Evolutionary conservation across 2,888 invertebrate genomes (phyloP).

Genomic region (Rugalucina vietnamica): DNA sequence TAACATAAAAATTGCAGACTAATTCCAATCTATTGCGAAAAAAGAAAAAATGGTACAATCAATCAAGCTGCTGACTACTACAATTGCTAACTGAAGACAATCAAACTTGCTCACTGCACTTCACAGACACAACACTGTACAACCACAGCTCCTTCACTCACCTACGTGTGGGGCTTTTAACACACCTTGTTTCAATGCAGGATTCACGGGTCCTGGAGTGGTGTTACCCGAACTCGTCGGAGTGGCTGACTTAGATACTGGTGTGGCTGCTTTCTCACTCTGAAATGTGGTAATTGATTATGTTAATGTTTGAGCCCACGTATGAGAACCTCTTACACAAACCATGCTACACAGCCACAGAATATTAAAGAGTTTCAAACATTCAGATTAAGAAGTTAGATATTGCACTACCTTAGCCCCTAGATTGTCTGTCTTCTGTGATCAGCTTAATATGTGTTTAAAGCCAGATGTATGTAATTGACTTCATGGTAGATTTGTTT

Average conservation of each 20-base stretch:
- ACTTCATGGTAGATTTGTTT: too few species aligned
- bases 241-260: constrained; percentile 95
- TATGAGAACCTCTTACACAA: too few species aligned
- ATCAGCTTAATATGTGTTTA: too few species aligned
- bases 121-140: neutral
- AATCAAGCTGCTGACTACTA: neutral
- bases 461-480: too few species aligned
- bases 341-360: too few species aligned
- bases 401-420: too few species aligned
- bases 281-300: constrained; percentile 64
- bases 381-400: too few species aligned
- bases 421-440: too few species aligned
- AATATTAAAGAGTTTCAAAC: too few species aligned
- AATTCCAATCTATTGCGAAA: too few species aligned
- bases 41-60: too few species aligned
- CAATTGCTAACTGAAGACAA: neutral
- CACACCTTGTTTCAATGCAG: constrained; percentile 56
- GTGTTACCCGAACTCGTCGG: constrained; percentile 87
- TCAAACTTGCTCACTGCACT: neutral
- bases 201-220: constrained; percentile 81
- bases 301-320: neutral
- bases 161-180: constrained; percentile 65
- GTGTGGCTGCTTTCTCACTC: constrained; percentile 94
- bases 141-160: constrained; percentile 45
- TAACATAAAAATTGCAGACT: too few species aligned